Base-by-base conservation (phyloP, 2,797 vertebrate genomes). In the Danio aesculapii region DNA sequence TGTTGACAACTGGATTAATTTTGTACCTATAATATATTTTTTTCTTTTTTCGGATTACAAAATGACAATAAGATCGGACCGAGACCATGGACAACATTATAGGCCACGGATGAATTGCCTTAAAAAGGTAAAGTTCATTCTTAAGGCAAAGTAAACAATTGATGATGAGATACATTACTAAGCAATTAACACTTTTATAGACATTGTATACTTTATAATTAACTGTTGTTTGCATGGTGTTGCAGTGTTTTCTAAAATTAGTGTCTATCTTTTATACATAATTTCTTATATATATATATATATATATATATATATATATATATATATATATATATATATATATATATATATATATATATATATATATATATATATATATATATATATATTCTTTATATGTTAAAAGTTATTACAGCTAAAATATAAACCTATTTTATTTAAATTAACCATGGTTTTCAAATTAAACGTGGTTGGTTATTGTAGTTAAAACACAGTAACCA, bases 71-170 rank as follows among this genome's bases (percentile, higher is more conserved):
- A 92, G 94, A 89, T 92, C 94, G 63, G 93, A 89, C 46, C 93
- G 96, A 71, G 91, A 97, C 88, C 94, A 96, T 86, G 93, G 85
- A 6, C 94, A 96, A 87, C 96, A 95, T 81, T 92, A 95, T 91
- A 92, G 92, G 73, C 95, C 97, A 8, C 94, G 95, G 68, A 96
- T 97, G 90, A 94, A 95, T 46, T 97, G 97, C 90, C 90, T 98
- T 8, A 96, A 94, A 87, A 97, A 99, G 97, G 98, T 98, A 75
- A 77, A 93, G 64, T 44, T 43, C 78, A 46, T n/a, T 50, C 19
- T 71, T 61, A 19, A 17, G 17, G n/a, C 13, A 73, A 47, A 73
- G 55, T 47, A 16, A 16, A 41, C 41, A 64, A 46, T 1, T 12
- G 10, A 13, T 12, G 10, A 13, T 66, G 16, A 71, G 47, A 41